Percentiles rank a stretch among this genome's conserved stretches.
phyloP scores from a whole-genome alignment of 64 coral and sea anemone genomes.

The Acropora tenuis region DNA sequence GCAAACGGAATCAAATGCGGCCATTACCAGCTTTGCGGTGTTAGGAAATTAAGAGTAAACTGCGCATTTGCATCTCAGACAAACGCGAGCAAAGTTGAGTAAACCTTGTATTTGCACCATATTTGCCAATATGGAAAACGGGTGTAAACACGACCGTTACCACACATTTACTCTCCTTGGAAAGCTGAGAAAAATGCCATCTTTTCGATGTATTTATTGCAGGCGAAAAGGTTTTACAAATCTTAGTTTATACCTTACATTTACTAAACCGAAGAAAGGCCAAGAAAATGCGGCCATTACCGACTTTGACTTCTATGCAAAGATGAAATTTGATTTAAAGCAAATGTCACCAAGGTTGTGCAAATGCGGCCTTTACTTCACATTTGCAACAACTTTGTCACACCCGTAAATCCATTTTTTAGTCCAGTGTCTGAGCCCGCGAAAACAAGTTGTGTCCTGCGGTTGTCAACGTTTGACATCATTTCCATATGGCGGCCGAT shows the following conservation, averaged over 20 bases:
- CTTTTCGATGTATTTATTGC: not conserved
- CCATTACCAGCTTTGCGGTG: not conserved
- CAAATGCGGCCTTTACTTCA: too few relatives aligned
- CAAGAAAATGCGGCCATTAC: not conserved
- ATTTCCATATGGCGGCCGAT: not conserved
- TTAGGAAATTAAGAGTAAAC: not conserved
- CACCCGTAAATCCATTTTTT: too few relatives aligned
- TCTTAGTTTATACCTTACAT: not conserved
- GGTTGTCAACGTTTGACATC: slow-evolving; percentile 1
- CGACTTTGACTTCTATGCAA: not conserved
- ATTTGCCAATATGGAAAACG: not conserved
- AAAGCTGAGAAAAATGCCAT: not conserved
- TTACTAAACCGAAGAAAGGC: not conserved
- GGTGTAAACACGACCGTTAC: not conserved
- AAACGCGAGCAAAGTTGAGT: not conserved
- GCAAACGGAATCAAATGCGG: not conserved
- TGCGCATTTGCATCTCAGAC: not conserved
- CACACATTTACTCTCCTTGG: not conserved
- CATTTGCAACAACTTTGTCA: too few relatives aligned
- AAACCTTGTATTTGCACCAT: not conserved
- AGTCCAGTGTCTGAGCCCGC: not conserved
- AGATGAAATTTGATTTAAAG: too few relatives aligned
- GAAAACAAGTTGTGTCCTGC: not conserved
- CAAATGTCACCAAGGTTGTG: too few relatives aligned
- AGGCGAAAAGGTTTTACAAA: not conserved